Base-by-base conservation (phyloP, 2,797 vertebrate genomes). In the Scarus forsteni region DNA sequence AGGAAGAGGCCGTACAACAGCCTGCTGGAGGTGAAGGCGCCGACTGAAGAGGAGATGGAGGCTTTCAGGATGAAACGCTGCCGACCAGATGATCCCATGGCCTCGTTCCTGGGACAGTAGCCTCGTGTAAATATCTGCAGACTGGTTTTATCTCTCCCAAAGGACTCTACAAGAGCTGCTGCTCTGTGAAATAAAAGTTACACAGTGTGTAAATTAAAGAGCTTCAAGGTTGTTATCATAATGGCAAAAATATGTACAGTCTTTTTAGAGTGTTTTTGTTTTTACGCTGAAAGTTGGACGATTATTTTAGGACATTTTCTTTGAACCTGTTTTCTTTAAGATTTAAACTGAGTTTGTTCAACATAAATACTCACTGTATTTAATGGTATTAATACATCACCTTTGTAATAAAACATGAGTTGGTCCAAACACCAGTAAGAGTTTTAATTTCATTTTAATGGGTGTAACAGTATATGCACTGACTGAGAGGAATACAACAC, bases 11-110 rank as follows among this genome's bases (percentile, higher is more conserved):
- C 96, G 0, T 99, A 98, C 89, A 95, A 83, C 90, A 98, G 96
- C 79, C 51, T 97, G 0, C 92, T 90, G 79, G 98, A 98, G 81
- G 83, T 94, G 19, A 95, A 95, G 71, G 97, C 98, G n/a, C 98
- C 98, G 55, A 97, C 97, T 0, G 98, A 99, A 83, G 98, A 98
- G 87, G 98, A 99, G 89, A 97, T 99, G 94, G 98, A 99, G 86
- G 98, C 98, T 46, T 99, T 97, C 67, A 95, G 96, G 44, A 99
- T 99, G 97, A 99, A 99, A 60, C 94, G 98, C 7, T 73, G 90
- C 85, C 92, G 97, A 40, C 90, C 95, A 0, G 98, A 99, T 51
- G 98, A 99, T 88, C 98, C 98, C 68, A 99, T 99, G 98, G 97
- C 96, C 48, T 95, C 96, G 19, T 99, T 99, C 70, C 94, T 99